Percentiles rank a stretch among this genome's conserved stretches.
Conservation (phyloP, 2,888 invertebrate genomes). For the Scelioninae gen. 1 region DNA sequence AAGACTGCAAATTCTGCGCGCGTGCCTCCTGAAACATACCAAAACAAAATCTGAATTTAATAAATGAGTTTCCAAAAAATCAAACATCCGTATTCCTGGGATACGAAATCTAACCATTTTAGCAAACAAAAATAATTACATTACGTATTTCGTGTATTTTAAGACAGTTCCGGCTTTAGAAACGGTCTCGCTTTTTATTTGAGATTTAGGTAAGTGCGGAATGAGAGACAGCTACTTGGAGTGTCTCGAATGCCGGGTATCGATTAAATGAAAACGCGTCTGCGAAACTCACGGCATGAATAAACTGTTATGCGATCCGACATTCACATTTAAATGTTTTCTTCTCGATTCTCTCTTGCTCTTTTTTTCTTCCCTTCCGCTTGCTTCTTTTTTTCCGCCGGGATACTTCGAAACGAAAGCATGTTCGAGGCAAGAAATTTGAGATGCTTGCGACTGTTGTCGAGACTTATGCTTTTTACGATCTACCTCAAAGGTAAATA, state of each 20-base stretch:
- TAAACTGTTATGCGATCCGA: conserved; percentile 81
- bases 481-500: conserved; percentile 63
- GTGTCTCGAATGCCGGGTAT: conserved; percentile 70
- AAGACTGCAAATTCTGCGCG: not conserved
- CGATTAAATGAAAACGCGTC: conserved; percentile 76
- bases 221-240: conserved; percentile 63
- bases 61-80: no score
- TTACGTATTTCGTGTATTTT: no score
- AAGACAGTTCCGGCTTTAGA: conserved; percentile 10
- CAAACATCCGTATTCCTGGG: no score
- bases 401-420: conserved; percentile 72
- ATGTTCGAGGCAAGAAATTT: conserved; percentile 78
- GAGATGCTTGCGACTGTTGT: conserved; percentile 75
- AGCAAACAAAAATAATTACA: no score
- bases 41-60: no score
- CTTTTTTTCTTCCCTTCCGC: conserved; percentile 57
- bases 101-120: no score
- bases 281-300: conserved; percentile 79
- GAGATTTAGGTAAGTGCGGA: conserved; percentile 60
- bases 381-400: conserved; percentile 59
- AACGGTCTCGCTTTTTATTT: conserved; percentile 53
- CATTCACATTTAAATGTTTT: conserved; percentile 68
- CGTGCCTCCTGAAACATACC: conserved; percentile 40
- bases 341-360: conserved; percentile 39
- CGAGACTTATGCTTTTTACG: conserved; percentile 59